These are phyloP conservation scores for Morinoia aosen DNA, from an alignment of 2,888 invertebrate genomes.

Conservation along the genomic window DNA sequence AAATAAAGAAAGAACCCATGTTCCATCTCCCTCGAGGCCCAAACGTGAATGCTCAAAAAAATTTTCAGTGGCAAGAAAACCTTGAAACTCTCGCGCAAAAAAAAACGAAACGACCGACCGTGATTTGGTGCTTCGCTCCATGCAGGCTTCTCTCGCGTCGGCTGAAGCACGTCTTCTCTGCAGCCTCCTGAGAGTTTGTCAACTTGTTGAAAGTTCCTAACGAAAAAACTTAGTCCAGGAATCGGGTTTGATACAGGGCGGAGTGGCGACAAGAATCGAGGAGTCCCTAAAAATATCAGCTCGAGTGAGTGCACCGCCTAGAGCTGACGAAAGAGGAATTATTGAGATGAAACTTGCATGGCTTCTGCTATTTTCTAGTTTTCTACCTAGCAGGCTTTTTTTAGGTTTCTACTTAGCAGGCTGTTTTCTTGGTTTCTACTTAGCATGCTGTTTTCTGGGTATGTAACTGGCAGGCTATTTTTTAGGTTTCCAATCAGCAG, in stretches of 20 bases:
- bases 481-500: too few species aligned
- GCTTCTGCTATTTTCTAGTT: background rate
- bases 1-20: too few species aligned
- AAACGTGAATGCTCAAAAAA: background rate
- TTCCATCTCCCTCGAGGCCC: background rate
- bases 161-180: constrained; percentile 28
- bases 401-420: too few species aligned
- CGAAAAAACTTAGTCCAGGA: constrained; percentile 25
- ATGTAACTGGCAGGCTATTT: too few species aligned
- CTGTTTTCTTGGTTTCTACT: background rate
- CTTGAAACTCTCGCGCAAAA: background rate
- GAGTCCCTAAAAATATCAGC: background rate
- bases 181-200: background rate
- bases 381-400: background rate
- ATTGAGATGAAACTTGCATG: background rate
- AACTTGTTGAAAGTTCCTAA: constrained; percentile 40
- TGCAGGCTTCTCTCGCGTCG: background rate
- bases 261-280: background rate
- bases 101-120: background rate
- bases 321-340: background rate
- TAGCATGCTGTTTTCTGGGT: background rate
- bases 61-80: background rate
- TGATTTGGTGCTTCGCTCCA: background rate
- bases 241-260: constrained; percentile 25
- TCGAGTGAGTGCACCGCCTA: background rate